phyloP scores from a whole-genome alignment of 2,888 invertebrate species.

The Eristalis pertinax region DNA sequence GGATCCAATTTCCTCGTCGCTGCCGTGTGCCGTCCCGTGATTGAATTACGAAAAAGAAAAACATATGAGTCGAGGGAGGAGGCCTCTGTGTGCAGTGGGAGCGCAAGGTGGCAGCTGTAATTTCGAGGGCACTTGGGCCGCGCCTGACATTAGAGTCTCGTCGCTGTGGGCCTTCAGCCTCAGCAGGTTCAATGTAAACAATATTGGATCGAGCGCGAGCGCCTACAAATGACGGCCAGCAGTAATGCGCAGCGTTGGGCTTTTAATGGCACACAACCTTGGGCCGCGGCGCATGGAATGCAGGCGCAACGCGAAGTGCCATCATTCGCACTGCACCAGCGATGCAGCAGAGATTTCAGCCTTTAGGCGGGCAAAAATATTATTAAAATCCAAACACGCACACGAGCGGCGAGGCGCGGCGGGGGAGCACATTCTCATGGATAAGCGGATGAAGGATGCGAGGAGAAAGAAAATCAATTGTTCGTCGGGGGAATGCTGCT shows the following conservation, averaged over 20 bases:
- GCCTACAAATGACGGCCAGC: not conserved
- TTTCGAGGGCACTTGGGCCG: conserved; percentile 12
- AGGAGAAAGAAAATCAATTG: conserved; percentile 59
- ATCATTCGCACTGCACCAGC: conserved; percentile 13
- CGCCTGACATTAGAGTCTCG: conserved; percentile 15
- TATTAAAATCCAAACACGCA: conserved; percentile 1
- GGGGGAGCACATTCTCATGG: not conserved
- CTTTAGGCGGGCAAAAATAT: conserved; percentile 20
- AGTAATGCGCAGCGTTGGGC: not conserved
- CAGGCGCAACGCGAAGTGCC: not conserved
- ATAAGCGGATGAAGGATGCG: not conserved
- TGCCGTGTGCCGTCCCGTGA: conserved; percentile 45
- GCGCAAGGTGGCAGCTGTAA: not conserved
- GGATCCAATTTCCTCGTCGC: conserved; percentile 52
- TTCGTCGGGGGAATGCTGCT: conserved; percentile 26
- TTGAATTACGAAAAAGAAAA: conserved; percentile 60
- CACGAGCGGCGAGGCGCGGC: not conserved
- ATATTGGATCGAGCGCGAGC: not conserved
- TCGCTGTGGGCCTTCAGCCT: not conserved
- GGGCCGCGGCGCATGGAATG: not conserved
- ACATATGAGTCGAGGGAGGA: conserved; percentile 46
- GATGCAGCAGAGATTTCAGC: conserved; percentile 11
- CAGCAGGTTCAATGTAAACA: not conserved
- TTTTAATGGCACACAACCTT: not conserved
- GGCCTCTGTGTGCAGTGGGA: no score